These are phyloP conservation scores for Umimayanthus kanabou DNA, from an alignment of 92 coral and sea anemone species.

Conservation along the genomic window DNA sequence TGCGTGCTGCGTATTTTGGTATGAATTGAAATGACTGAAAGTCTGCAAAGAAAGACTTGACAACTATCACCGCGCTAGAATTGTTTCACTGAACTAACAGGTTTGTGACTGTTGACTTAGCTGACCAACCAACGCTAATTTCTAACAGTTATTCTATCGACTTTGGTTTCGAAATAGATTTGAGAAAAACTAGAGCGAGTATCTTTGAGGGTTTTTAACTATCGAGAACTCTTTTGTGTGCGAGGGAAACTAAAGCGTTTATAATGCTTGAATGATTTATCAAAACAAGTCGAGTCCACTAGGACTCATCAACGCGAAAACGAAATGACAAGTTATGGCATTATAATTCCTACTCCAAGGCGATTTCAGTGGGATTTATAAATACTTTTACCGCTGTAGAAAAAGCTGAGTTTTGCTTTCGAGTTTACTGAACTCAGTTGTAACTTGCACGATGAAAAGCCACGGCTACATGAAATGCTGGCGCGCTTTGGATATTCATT, in stretches of 20 bases:
- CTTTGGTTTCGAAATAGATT: constrained; percentile 7
- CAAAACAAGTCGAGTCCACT: constrained; percentile 3
- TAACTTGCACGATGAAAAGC: not conserved
- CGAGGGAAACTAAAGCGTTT: not conserved
- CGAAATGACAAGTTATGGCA: constrained; percentile 1
- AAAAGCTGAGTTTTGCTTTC: not conserved
- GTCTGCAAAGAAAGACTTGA: not conserved
- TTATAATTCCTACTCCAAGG: constrained; percentile 15
- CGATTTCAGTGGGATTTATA: constrained; percentile 2
- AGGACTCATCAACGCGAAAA: not conserved
- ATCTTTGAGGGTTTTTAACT: not conserved
- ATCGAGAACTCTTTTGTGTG: not conserved
- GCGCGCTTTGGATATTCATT: not conserved
- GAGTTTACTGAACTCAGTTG: not conserved
- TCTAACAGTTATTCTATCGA: not conserved
- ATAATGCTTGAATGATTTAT: constrained; percentile 28
- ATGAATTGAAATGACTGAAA: not conserved
- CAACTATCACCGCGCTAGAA: not conserved
- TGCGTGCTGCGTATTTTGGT: not conserved
- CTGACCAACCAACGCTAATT: not conserved
- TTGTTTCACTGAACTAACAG: not conserved
- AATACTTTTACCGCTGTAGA: not conserved
- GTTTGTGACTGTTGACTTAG: not conserved
- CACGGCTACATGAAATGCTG: not conserved
- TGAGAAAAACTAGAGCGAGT: not conserved